phyloP scores from a whole-genome alignment of 1,140 invertebrate genomes.

The Lasioglossum albipes region DNA sequence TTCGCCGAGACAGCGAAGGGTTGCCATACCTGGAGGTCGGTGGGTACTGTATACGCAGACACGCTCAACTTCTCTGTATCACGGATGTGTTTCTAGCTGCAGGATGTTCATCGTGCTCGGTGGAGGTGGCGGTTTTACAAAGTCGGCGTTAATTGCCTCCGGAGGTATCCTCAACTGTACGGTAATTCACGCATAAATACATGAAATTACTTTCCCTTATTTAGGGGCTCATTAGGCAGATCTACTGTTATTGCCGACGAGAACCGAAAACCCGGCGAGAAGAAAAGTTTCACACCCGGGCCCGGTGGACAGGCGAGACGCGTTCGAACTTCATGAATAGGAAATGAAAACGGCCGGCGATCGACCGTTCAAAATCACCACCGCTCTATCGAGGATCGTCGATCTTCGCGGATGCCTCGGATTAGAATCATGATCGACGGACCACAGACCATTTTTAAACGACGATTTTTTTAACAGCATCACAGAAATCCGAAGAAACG shows the following conservation, averaged over 20 bases:
- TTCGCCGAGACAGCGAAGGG: slow-evolving; percentile 53
- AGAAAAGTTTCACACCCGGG: neutral
- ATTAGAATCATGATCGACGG: no score
- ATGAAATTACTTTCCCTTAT: slow-evolving; percentile 80
- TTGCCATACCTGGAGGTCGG: slow-evolving; percentile 49
- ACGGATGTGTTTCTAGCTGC: slow-evolving; percentile 47
- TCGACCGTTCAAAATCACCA: neutral
- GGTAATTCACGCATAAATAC: slow-evolving; percentile 80
- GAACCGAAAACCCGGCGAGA: slow-evolving; percentile 60
- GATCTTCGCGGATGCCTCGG: neutral
- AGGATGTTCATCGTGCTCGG: slow-evolving; percentile 63
- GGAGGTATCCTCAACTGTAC: slow-evolving; percentile 68
- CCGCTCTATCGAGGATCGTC: neutral
- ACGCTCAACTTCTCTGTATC: slow-evolving; percentile 11
- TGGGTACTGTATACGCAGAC: slow-evolving; percentile 44
- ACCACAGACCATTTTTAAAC: no score
- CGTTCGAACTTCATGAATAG: neutral
- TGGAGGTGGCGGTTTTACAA: slow-evolving; percentile 70
- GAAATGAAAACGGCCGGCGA: neutral
- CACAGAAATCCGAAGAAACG: no score
- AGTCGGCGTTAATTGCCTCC: slow-evolving; percentile 77
- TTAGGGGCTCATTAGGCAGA: slow-evolving; percentile 79
- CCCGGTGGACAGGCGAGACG: neutral
- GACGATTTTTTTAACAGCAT: no score
- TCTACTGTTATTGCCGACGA: slow-evolving; percentile 79